Evolutionary conservation across 2,797 vertebrate species (phyloP).

Genomic region (Aulostomus chinensis): DNA sequence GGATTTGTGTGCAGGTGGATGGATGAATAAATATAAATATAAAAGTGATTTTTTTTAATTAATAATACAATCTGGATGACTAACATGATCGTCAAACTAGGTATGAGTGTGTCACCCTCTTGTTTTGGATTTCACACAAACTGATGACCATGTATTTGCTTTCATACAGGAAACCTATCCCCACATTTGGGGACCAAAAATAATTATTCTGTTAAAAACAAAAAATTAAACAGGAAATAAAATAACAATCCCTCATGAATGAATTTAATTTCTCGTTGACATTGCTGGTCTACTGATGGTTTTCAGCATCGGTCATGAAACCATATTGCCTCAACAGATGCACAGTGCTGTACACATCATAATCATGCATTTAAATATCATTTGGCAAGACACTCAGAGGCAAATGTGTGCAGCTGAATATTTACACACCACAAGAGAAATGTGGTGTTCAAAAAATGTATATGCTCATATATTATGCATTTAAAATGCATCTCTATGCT

Average conservation of each 20-base stretch:
- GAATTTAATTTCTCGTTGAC: conserved; percentile 16
- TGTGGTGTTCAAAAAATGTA: conserved; percentile 57
- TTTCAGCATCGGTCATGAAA: conserved; percentile 31
- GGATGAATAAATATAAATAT: conserved; percentile 25
- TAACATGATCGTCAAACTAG: conserved; percentile 19
- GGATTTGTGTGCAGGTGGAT: conserved; percentile 13
- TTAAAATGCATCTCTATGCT: conserved; percentile 46
- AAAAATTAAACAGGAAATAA: too few species aligned
- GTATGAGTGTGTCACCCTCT: conserved; percentile 21
- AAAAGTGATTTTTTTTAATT: conserved; percentile 17
- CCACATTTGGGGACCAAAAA: too few species aligned
- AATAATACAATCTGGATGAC: conserved; percentile 35
- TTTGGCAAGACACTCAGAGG: conserved; percentile 37
- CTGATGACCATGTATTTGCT: conserved; percentile 22
- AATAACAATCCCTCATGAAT: conserved; percentile 13
- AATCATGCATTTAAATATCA: conserved; percentile 48
- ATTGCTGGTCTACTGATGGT: conserved; percentile 19
- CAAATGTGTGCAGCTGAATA: conserved; percentile 53
- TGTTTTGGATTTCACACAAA: conserved; percentile 41
- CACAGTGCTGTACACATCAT: conserved; percentile 35
- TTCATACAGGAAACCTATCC: conserved; percentile 14
- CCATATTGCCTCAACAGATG: conserved; percentile 55
- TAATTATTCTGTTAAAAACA: too few species aligned
- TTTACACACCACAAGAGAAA: conserved; percentile 49
- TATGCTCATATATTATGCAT: conserved; percentile 70